Conservation (phyloP, 2,888 invertebrate species). For the Orchestes rusci region DNA sequence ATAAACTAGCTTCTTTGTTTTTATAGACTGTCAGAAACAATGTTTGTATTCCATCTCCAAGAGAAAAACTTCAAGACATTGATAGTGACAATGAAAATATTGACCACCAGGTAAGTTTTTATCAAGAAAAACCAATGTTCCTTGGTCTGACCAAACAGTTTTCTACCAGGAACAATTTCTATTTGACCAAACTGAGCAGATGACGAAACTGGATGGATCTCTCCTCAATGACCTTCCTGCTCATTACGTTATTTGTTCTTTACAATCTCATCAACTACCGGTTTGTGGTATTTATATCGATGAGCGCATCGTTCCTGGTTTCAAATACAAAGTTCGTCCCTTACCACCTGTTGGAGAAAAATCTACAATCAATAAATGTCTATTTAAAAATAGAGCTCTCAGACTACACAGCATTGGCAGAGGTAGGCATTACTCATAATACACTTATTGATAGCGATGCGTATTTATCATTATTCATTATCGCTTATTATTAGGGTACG, state of each 20-base stretch:
- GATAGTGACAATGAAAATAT: constrained; percentile 32
- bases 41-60: constrained; percentile 30
- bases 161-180: no score
- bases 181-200: no score
- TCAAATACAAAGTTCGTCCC: constrained; percentile 64
- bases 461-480: background rate
- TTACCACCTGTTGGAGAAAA: constrained; percentile 47
- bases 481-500: constrained; percentile 16
- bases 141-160: no score
- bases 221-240: constrained; percentile 60
- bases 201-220: constrained; percentile 51
- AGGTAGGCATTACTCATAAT: constrained; percentile 51
- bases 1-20: no score
- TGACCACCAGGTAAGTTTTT: constrained; percentile 7
- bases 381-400: constrained; percentile 61
- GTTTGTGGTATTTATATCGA: constrained; percentile 69
- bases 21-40: background rate
- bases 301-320: constrained; percentile 63
- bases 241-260: constrained; percentile 53
- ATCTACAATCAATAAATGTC: constrained; percentile 40
- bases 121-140: no score
- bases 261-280: constrained; percentile 58
- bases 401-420: constrained; percentile 62
- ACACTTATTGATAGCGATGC: background rate
- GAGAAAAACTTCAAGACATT: constrained; percentile 30